Percentiles rank a stretch among this genome's conserved stretches.
These are phyloP conservation scores for Pinna nobilis DNA, from an alignment of 1,140 invertebrate genomes.

Conservation along the genomic window DNA sequence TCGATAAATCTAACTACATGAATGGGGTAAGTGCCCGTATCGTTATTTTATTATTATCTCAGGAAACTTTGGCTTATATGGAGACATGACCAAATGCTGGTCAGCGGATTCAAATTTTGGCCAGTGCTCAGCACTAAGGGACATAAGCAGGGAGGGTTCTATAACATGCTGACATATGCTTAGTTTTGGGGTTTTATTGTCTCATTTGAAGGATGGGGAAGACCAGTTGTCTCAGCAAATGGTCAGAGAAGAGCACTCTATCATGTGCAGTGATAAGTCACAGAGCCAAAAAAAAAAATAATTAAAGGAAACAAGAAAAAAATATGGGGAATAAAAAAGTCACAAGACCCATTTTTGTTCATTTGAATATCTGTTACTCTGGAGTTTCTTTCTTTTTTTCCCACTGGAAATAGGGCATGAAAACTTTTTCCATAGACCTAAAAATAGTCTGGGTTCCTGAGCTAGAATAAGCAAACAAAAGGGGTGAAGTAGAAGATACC, in stretches of 20 bases:
- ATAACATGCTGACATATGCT: background rate
- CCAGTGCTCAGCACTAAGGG: background rate
- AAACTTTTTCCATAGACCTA: too few relatives aligned
- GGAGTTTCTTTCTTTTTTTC: background rate
- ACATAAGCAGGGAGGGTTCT: background rate
- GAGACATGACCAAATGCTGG: background rate
- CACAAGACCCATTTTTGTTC: background rate
- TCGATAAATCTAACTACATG: conserved; percentile 94
- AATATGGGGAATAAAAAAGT: too few relatives aligned
- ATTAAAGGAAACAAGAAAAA: too few relatives aligned
- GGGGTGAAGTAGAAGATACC: too few relatives aligned
- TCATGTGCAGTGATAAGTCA: too few relatives aligned
- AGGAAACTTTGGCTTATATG: background rate
- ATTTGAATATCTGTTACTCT: background rate
- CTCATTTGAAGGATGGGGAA: background rate
- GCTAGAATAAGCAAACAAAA: too few relatives aligned
- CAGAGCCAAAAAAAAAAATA: too few relatives aligned
- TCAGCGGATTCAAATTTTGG: background rate
- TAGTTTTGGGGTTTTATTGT: background rate
- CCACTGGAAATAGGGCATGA: background rate
- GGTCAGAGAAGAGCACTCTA: too few relatives aligned
- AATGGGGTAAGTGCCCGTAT: conserved; percentile 82
- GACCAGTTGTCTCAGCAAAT: too few relatives aligned
- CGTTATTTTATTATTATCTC: background rate
- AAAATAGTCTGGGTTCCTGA: too few relatives aligned